Conservation (phyloP, 2,113 vertebrate species). For the Leucosticte australis region DNA sequence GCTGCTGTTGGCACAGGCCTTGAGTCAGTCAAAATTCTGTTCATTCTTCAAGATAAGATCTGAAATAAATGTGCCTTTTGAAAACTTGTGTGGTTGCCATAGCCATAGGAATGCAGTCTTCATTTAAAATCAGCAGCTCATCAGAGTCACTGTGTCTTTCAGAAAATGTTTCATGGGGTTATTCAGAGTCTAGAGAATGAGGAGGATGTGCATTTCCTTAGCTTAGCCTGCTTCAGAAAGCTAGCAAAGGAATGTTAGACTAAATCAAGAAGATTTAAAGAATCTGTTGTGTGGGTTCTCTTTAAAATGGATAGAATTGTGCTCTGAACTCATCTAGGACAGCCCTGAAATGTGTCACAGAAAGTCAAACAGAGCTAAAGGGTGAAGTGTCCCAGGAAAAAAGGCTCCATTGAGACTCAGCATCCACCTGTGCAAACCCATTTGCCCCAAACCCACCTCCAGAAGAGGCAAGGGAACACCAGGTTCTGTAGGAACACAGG, state of each 20-base stretch:
- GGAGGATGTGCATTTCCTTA: not conserved
- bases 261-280: constrained; percentile 16
- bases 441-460: not conserved
- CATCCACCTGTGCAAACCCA: not conserved
- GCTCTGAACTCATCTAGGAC: constrained; percentile 14
- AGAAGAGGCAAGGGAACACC: not conserved
- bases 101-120: constrained; percentile 29
- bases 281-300: constrained; percentile 18
- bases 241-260: not conserved
- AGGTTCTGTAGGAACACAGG: not conserved
- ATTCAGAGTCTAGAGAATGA: not conserved
- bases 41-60: not conserved
- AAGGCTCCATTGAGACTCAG: not conserved
- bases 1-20: not conserved
- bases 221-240: not conserved
- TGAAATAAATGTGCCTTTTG: constrained; percentile 4
- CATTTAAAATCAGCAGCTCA: constrained; percentile 1
- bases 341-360: not conserved
- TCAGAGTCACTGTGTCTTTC: not conserved
- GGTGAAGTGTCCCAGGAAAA: not conserved
- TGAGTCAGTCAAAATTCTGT: not conserved
- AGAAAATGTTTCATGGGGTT: constrained; percentile 15
- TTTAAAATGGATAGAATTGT: constrained; percentile 30
- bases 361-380: not conserved
- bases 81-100: not conserved